Base-by-base conservation (phyloP, 2,888 invertebrate species). In the Andrena flavipes region DNA sequence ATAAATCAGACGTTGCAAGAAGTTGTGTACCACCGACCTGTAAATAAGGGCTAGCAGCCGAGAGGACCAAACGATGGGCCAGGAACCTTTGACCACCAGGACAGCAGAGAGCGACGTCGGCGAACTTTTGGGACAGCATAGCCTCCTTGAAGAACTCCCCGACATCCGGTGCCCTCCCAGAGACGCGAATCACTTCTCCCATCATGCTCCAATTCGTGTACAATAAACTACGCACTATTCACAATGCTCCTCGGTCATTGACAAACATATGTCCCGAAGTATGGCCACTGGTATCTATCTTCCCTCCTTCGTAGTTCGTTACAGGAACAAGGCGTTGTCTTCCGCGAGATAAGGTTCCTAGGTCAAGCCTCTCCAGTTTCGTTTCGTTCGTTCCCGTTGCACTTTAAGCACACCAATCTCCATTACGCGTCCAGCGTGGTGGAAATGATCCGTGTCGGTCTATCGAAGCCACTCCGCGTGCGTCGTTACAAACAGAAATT, bases 31-130 rank as follows among this genome's bases (percentile, higher is more conserved):
- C 4, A 91, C 93, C 93, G 94, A 96, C 96, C 94, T 96, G 95
- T 23, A 97, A 94, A 90, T 96, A 96, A 74, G 95, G 95, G 94
- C 96, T 96, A 87, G 96, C 96, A 82, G 96, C 96, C 0, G 96
- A 96, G 8, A 96, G 94, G 13, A 97, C 96, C 2, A 96, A 94
- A 65, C 96, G 95, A 91, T 96, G 96, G 0, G 96, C 96, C 90
- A 95, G 95, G 89, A 96, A 95, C 76, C 95, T 89, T 26, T 92
- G 94, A 51, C 95, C 95, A 23, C 96, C 96, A 59, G 95, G 95
- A 90, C 96, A 96, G 91, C 96, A 95, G 54, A 96, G 94, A 72
- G 95, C 95, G 73, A 96, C 96, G 90, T 96, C 96, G 82, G 95
- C 95, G 79, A 95, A 95, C 33, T 94, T 93, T 90, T 95, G 95